A percentile compares a stretch with the other conserved stretches of the same genome.
phyloP scores from a whole-genome alignment of 2,797 vertebrate species.

The Onychomys arenicola region DNA sequence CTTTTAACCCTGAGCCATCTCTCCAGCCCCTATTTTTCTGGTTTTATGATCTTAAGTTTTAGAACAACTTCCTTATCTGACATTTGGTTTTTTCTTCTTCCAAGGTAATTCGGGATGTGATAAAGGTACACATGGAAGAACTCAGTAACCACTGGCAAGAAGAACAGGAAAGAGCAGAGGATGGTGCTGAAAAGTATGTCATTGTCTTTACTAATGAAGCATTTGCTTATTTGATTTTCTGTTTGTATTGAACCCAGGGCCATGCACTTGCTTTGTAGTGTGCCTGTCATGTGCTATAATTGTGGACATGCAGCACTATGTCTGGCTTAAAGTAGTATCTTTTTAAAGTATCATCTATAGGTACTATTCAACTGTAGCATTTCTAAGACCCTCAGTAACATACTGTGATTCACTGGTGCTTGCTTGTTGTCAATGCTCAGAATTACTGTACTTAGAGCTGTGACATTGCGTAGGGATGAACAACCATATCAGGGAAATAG shows the following conservation, averaged over 20 bases:
- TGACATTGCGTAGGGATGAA: neutral
- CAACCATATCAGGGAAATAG: neutral
- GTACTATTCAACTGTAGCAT: neutral
- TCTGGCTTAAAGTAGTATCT: neutral
- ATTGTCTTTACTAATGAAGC: neutral
- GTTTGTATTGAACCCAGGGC: neutral
- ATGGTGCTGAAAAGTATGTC: slow-evolving; percentile 77
- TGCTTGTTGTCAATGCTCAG: neutral
- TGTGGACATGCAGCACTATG: neutral
- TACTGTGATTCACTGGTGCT: neutral
- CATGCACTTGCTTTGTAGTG: too few species aligned
- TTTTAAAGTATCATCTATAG: neutral
- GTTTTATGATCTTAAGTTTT: neutral
- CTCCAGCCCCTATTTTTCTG: neutral
- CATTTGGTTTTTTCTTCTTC: neutral
- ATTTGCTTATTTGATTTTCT: neutral
- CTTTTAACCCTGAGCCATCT: neutral
- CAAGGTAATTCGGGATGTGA: slow-evolving; percentile 98
- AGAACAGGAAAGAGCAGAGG: slow-evolving; percentile 85
- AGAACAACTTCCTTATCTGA: slow-evolving; percentile 5
- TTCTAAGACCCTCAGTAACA: neutral
- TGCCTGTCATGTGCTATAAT: neutral
- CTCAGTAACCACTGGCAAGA: slow-evolving; percentile 94
- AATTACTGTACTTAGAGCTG: neutral
- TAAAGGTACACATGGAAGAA: slow-evolving; percentile 96